Evolutionary conservation across 2,797 vertebrate genomes (phyloP), one percentile per base, ranked within the genome.

Genomic region (Allobates femoralis): DNA sequence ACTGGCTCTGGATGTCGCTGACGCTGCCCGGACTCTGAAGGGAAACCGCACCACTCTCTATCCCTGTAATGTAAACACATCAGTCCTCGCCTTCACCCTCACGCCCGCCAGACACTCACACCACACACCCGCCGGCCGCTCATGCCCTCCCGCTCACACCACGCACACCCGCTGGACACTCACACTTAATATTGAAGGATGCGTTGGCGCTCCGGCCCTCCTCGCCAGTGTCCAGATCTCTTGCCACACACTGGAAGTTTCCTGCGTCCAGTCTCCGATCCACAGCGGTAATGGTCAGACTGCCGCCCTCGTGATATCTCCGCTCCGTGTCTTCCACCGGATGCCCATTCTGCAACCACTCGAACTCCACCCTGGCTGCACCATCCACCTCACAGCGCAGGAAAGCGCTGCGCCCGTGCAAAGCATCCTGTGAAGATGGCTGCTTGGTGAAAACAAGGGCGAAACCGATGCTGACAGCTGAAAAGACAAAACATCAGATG

Each of bases 131-230:
- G 0, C 0, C 19, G 58, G 19, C 21, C 14, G 90, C 98, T 99
- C 94, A 99, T n/a, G n/a, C n/a, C n/a, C n/a, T n/a, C 5, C 28
- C 16, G 14, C 12, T 8, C 41, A 30, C 51, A 15, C 5, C 28
- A 0, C 0, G 18, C 19, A 0, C 34, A 80, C 30, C 34, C 28
- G 0, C 0, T 16, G 58, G 19, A 12, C 14, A 90, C 98, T 99
- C 94, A 99, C 98, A 99, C 91, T 99, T 99, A 91, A 99, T 99
- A 88, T 99, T 99, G 94, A 99, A 98, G 85, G 98, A 97, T 0
- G 96, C 98, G 0, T 96, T 97, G 89, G 93, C 94, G 18, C 97
- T 96, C 81, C 73, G 93, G 2, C 91, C 94, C 55, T 89, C 88
- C 89, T 98, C 96, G 83, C 95, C 95, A 0, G 91, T 95, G 78